Percentiles rank a stretch among this genome's conserved stretches.
Conservation (phyloP, 2,888 invertebrate species). For the Zaprionus lineosus region DNA sequence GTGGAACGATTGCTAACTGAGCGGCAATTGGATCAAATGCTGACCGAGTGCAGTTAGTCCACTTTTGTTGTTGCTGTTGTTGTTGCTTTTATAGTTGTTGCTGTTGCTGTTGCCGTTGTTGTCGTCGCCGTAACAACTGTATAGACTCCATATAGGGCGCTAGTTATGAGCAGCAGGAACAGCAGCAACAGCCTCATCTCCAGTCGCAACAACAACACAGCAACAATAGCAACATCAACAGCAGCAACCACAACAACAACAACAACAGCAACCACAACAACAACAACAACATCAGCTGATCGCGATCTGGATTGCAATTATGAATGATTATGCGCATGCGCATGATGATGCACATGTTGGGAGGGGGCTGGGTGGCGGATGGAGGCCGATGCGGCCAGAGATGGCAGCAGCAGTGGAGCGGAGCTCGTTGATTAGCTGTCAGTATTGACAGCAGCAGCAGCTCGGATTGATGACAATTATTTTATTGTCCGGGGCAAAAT, state of each 20-base stretch:
- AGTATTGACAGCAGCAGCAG: conserved; percentile 68
- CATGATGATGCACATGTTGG: conserved; percentile 49
- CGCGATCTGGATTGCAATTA: conserved; percentile 50
- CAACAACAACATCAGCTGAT: conserved; percentile 3
- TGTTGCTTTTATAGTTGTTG: neutral
- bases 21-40: conserved; percentile 21
- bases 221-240: conserved; percentile 2
- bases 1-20: conserved; percentile 18
- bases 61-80: neutral
- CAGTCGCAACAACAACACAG: too few relatives aligned
- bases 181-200: conserved; percentile 7
- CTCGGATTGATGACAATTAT: conserved; percentile 59
- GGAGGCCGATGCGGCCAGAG: neutral
- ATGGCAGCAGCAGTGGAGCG: neutral
- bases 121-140: conserved; percentile 41
- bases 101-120: conserved; percentile 4
- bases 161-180: conserved; percentile 48
- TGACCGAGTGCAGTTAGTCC: conserved; percentile 31
- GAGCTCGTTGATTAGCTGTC: conserved; percentile 72
- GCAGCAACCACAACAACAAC: conserved; percentile 6
- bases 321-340: conserved; percentile 73
- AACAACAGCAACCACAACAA: conserved; percentile 12
- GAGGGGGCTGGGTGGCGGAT: neutral
- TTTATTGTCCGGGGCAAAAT: conserved; percentile 47
- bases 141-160: conserved; percentile 41